phyloP scores from a whole-genome alignment of 2,888 invertebrate species.

The Atethmia centrago region DNA sequence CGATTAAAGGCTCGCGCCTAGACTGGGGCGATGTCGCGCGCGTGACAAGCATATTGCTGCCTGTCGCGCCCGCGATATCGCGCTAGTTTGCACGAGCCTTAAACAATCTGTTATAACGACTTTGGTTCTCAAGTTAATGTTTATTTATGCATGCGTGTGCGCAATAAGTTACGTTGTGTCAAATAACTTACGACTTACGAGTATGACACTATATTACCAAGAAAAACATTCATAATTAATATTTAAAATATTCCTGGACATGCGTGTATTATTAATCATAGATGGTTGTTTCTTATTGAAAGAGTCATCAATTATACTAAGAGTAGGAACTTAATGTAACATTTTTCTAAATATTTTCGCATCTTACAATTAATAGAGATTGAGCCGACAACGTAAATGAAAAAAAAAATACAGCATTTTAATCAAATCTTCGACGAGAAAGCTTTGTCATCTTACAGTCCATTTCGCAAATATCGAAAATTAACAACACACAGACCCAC shows the following conservation, averaged over 20 bases:
- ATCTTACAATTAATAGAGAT: not conserved
- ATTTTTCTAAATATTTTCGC: not conserved
- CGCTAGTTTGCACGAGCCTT: no score
- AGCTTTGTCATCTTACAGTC: not conserved
- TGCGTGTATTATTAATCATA: slow-evolving; percentile 6
- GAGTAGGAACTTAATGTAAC: not conserved
- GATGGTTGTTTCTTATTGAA: not conserved
- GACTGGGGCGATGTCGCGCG: no score
- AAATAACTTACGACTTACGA: not conserved
- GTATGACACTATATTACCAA: slow-evolving; percentile 4
- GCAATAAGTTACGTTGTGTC: slow-evolving; percentile 11
- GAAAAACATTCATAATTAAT: slow-evolving; percentile 17
- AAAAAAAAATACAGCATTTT: no score
- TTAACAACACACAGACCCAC: not conserved
- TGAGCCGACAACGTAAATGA: not conserved
- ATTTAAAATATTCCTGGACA: slow-evolving; percentile 36
- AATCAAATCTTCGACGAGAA: not conserved
- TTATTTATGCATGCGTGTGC: slow-evolving; percentile 5
- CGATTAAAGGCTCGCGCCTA: no score
- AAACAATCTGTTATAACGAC: slow-evolving; percentile 20
- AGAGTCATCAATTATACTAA: not conserved
- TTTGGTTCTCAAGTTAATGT: not conserved
- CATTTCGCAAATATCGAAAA: not conserved
- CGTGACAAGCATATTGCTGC: no score
- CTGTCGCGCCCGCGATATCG: no score